Evolutionary conservation across 1,140 invertebrate genomes (phyloP), one percentile per base, ranked within the genome.

Genomic region (Palaemon carinicauda): DNA sequence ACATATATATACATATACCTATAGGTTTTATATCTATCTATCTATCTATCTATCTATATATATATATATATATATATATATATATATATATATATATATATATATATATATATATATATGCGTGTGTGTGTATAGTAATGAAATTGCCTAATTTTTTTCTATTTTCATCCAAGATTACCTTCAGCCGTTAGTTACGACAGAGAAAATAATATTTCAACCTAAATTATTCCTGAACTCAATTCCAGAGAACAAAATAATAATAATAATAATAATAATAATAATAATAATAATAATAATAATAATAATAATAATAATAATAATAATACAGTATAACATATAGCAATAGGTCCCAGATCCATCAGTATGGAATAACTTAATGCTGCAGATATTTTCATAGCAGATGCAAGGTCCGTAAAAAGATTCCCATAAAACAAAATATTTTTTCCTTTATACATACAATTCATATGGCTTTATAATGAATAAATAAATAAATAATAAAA

Each of bases 241-340:
- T 29, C 5, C 41, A 52, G 33, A 21, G 27, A 31, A 54, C 3
- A 3, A 0, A 24, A 24, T 54, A 51, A 3, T 56, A 29, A 54
- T 80, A 41, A 56, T 31, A 33, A 31, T 80, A 54, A 53, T 54
- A 29, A 53, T 0, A 53, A 53, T 5, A 56, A 54, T 80, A 80
- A 41, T 65, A 41, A 56, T 65, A 80, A 31, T 33, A 65, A 56
- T 80, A 65, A 33, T 65, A 65, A 52, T 60, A 41, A 56, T 65
- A 65, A 53, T 54, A 56, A 31, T 80, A 56, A 31, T 80, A 56
- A 24, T 80, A 56, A n/a, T n/a, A n/a, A n/a, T n/a, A n/a, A n/a
- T n/a, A n/a, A n/a, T n/a, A n/a, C n/a, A n/a, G n/a, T n/a, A 50
- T 77, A 24, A 41, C 50, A 33, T 77, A 33, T 1, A 17, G 10